Evolutionary conservation across 2,888 invertebrate genomes (phyloP), one percentile per base, ranked within the genome.

Genomic region (Drosophila meridiana): DNA sequence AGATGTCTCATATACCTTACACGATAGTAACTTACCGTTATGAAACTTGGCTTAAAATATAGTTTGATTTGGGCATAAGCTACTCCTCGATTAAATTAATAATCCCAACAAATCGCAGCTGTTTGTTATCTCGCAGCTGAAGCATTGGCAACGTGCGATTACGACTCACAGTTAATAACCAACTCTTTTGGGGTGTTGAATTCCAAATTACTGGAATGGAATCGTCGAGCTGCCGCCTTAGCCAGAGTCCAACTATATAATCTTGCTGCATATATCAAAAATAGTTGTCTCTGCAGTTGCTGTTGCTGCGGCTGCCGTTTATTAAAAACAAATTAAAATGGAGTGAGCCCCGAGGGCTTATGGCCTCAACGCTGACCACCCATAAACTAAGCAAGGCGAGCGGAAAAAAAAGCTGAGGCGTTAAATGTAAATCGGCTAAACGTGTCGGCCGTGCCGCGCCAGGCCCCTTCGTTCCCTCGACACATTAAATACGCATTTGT

Each of bases 401-500:
- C 28, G 34, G n/a, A 55, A 63, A 70, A 53, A 61, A 20, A 76
- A 74, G 82, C 69, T 71, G 48, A 78, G 84, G 87, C 87, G 85
- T 85, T 83, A 87, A 86, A 83, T 87, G 76, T 79, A 87, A 85
- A 87, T 81, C 80, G 71, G 73, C 74, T 69, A 75, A 72, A 59
- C 69, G 68, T 68, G 67, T 68, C 56, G 28, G 52, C 52, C 52
- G 5, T 11, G 32, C 50, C 20, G 3, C 20, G 20, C 11, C 26
- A 26, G 28, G 32, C 61, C 63, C 68, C 52, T 14, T 42, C 34
- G 48, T 61, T 53, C 69, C 73, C 72, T 76, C 79, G 83, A 90
- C 90, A 89, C 90, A 89, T 90, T 89, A 90, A 90, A 90, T 90
- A 88, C 90, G 83, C 89, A 88, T 87, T 90, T 88, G 85, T 83